Evolutionary conservation across 2,797 vertebrate genomes (phyloP), one percentile per base, ranked within the genome.

Genomic region (Eremophila alpestris): DNA sequence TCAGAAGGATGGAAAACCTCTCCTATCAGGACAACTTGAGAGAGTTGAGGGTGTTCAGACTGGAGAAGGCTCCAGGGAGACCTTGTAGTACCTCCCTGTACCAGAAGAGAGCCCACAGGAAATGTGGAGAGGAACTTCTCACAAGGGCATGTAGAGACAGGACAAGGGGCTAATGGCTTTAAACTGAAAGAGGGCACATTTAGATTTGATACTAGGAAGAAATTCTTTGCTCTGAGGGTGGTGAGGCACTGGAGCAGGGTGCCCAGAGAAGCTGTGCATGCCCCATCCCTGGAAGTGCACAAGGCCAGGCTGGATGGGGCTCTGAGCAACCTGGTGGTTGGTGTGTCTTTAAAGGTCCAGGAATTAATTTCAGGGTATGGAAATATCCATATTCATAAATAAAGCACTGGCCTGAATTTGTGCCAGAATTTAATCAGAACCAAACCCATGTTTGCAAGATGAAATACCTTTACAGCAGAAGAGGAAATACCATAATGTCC

Each of bases 381-480:
- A 88, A 94, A 48, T 69, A 75, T 10, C 69, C 30, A 13, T 80
- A 77, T 64, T 85, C 40, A 36, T 64, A 80, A 95, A 67, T 83
- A 82, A 87, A 91, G 10, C 36, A 36, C 55, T 62, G 10, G 17
- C 32, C 80, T 95, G 94, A 96, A 84, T 63, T 84, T 79, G 56
- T 94, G 93, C 92, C 93, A 74, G 73, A 26, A 59, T 84, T 95
- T 95, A 95, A 95, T 95, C 59, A 93, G 77, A 96, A 95, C 55
- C 88, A 94, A 96, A 90, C 16, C 27, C 1, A 0, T 52, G 48
- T 84, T 91, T 95, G 59, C 79, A 63, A 86, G 87, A 65, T 67
- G 11, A 94, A 95, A 90, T 91, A 85, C 67, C 88, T 90, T 91
- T 87, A 87, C 77, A 82, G 63, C 59, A 82, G 83, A 93, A 69